phyloP scores from a whole-genome alignment of 1,140 invertebrate genomes.

The Eciton burchellii region DNA sequence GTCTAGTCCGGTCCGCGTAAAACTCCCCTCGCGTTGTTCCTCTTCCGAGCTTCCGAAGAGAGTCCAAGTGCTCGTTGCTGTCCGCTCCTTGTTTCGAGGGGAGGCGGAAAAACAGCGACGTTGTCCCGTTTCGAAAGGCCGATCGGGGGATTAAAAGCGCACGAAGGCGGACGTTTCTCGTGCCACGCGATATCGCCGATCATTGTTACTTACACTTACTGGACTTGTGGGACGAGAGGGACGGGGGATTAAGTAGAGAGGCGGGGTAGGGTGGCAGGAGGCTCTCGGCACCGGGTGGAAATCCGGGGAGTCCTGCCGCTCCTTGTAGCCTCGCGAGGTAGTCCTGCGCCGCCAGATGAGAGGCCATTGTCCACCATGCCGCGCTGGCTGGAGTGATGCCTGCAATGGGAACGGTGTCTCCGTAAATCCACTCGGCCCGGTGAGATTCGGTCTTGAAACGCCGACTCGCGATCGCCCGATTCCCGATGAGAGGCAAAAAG shows the following conservation, averaged over 20 bases:
- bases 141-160: slow-evolving; percentile 28
- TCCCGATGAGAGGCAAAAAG: neutral
- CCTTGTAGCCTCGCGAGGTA: slow-evolving; percentile 92
- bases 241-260: slow-evolving; percentile 83
- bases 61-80: slow-evolving; percentile 3
- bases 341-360: slow-evolving; percentile 93
- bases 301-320: slow-evolving; percentile 90
- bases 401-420: slow-evolving; percentile 49
- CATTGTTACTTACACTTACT: slow-evolving; percentile 82
- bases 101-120: neutral
- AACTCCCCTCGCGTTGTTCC: no score
- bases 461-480: neutral
- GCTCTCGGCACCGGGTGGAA: slow-evolving; percentile 86
- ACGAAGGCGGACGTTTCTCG: slow-evolving; percentile 26
- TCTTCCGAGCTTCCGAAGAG: no score
- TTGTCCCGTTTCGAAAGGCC: slow-evolving; percentile 17
- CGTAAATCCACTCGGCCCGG: slow-evolving; percentile 29
- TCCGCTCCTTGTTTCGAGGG: neutral
- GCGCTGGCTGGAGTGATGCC: slow-evolving; percentile 87
- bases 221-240: slow-evolving; percentile 84
- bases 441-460: slow-evolving; percentile 43
- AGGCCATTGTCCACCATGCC: slow-evolving; percentile 95
- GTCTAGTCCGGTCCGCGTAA: no score
- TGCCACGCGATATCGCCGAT: slow-evolving; percentile 14
- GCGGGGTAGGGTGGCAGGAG: slow-evolving; percentile 84